Evolutionary conservation across 2,113 vertebrate genomes (phyloP).

Genomic region (Catharus fuscescens): DNA sequence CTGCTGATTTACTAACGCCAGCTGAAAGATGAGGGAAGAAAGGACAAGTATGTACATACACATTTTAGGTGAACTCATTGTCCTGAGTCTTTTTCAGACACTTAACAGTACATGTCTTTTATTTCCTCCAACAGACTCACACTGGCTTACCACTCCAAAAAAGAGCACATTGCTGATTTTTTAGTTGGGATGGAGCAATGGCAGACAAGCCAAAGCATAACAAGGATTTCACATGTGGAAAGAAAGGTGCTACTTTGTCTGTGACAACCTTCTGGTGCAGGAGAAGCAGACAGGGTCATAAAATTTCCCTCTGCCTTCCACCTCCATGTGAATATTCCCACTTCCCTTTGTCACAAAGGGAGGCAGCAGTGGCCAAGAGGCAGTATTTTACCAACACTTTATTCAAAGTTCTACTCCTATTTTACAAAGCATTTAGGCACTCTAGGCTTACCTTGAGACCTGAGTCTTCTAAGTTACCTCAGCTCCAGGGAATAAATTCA

Average conservation of each 20-base stretch:
- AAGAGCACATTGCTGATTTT: background rate
- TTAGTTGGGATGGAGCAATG: background rate
- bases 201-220: background rate
- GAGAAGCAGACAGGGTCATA: background rate
- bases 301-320: background rate
- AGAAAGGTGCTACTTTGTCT: background rate
- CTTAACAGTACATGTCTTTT: background rate
- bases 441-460: slow-evolving; percentile 2
- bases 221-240: background rate
- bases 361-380: background rate
- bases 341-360: background rate
- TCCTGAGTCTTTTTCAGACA: background rate
- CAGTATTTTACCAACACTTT: background rate
- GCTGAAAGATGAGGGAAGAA: background rate
- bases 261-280: background rate
- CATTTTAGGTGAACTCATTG: background rate
- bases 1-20: background rate
- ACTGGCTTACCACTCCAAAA: background rate
- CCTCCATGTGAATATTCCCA: background rate
- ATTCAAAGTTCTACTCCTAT: background rate
- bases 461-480: slow-evolving; percentile 27
- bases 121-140: background rate
- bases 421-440: background rate
- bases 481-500: slow-evolving; percentile 33
- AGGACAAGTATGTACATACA: background rate